Conservation (phyloP, 2,797 vertebrate species). For the Antrozous pallidus region DNA sequence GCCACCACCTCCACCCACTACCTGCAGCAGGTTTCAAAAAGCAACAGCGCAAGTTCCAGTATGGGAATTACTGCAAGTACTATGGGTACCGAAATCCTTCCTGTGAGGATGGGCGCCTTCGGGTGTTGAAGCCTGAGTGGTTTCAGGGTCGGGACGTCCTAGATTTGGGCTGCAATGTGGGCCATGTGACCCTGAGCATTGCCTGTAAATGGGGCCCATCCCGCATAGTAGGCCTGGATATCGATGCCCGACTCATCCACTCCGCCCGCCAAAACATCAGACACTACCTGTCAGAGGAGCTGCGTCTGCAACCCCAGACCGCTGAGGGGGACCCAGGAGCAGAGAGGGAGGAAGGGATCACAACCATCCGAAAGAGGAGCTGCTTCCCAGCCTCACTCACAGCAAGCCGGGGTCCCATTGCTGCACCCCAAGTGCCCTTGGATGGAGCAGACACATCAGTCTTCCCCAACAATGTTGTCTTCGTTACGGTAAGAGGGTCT, state of each 20-base stretch:
- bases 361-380: conserved; percentile 32
- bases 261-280: conserved; percentile 89
- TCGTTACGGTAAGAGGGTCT: conserved; percentile 87
- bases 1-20: conserved; percentile 57
- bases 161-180: conserved; percentile 91
- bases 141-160: conserved; percentile 88
- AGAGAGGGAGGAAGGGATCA: conserved; percentile 21
- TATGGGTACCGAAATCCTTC: conserved; percentile 89
- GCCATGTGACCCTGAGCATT: conserved; percentile 88
- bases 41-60: conserved; percentile 85
- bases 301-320: conserved; percentile 66
- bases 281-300: conserved; percentile 90
- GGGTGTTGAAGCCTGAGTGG: conserved; percentile 87
- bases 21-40: conserved; percentile 76
- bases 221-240: conserved; percentile 91
- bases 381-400: conserved; percentile 85
- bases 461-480: conserved; percentile 90
- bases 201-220: conserved; percentile 87
- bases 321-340: conserved; percentile 68
- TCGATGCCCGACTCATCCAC: conserved; percentile 85
- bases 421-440: conserved; percentile 84
- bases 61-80: conserved; percentile 88
- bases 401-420: conserved; percentile 87
- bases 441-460: conserved; percentile 72
- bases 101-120: conserved; percentile 85